These are phyloP conservation scores for Hippocampus comes DNA, from an alignment of 2,113 vertebrate genomes.

Conservation along the genomic window DNA sequence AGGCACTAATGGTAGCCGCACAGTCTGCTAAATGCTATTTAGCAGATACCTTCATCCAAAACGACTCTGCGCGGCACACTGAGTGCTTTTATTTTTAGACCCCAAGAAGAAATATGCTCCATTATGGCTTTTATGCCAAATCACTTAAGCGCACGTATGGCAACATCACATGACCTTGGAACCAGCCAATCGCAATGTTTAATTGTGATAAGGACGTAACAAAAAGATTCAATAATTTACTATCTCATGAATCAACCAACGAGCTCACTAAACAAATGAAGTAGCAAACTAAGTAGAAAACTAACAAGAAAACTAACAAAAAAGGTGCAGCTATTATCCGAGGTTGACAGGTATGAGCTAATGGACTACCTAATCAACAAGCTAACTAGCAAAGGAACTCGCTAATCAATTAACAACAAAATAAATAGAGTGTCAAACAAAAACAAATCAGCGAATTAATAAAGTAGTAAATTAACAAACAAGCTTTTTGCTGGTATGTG, in stretches of 20 bases:
- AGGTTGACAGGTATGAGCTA: too few relatives aligned
- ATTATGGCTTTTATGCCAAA: constrained; percentile 18
- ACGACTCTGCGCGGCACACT: constrained; percentile 52
- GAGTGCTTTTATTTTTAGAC: constrained; percentile 71
- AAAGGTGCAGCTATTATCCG: too few relatives aligned
- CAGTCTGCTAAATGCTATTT: constrained; percentile 69
- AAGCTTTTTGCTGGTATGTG: too few relatives aligned
- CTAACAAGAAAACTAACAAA: too few relatives aligned
- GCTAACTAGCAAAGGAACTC: too few relatives aligned
- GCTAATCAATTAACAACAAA: too few relatives aligned
- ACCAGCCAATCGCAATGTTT: neutral
- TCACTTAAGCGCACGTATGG: constrained; percentile 9
- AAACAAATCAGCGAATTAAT: too few relatives aligned
- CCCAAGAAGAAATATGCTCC: constrained; percentile 18
- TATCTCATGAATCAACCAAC: neutral
- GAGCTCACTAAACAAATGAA: neutral
- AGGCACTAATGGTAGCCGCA: constrained; percentile 63
- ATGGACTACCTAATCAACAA: too few relatives aligned
- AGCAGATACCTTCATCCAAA: constrained; percentile 66
- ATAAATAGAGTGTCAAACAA: too few relatives aligned
- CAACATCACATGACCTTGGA: neutral
- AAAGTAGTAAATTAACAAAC: too few relatives aligned
- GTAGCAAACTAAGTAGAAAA: too few relatives aligned
- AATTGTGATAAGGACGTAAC: neutral
- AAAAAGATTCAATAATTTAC: neutral